Evolutionary conservation across 2,888 invertebrate genomes (phyloP).

Genomic region (Stegophylla sp.): DNA sequence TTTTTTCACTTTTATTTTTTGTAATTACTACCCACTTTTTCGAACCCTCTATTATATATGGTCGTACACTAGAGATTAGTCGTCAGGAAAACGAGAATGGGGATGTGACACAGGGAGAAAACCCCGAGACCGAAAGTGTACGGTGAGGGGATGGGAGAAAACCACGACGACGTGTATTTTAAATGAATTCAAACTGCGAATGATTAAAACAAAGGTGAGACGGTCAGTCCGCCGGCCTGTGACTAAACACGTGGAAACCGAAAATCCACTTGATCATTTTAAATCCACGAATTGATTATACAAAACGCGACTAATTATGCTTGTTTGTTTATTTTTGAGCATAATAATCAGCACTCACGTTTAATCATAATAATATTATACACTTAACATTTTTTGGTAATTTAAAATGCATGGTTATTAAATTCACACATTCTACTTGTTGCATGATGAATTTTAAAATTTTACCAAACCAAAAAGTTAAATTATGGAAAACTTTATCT

Average conservation of each 20-base stretch:
- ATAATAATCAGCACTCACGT: background rate
- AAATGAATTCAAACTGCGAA: slow-evolving; percentile 43
- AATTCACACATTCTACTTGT: no score
- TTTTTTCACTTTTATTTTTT: slow-evolving; percentile 33
- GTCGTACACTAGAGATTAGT: slow-evolving; percentile 13
- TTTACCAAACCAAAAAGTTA: no score
- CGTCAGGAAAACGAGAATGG: background rate
- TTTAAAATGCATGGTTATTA: no score
- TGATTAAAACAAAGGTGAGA: slow-evolving; percentile 45
- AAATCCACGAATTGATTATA: slow-evolving; percentile 7
- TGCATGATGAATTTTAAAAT: no score
- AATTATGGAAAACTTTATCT: no score
- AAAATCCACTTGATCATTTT: slow-evolving; percentile 34
- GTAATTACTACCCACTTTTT: slow-evolving; percentile 56
- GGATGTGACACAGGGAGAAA: background rate
- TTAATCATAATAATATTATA: no score
- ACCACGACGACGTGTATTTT: slow-evolving; percentile 37
- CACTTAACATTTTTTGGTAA: background rate
- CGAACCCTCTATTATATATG: background rate
- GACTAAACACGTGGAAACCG: slow-evolving; percentile 31
- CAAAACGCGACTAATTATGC: slow-evolving; percentile 1
- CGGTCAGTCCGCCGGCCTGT: background rate
- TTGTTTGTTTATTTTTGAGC: background rate
- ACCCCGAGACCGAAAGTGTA: background rate
- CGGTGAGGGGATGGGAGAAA: background rate